Conservation (phyloP, 1,140 invertebrate genomes). For the Drosophila sulfurigaster region DNA sequence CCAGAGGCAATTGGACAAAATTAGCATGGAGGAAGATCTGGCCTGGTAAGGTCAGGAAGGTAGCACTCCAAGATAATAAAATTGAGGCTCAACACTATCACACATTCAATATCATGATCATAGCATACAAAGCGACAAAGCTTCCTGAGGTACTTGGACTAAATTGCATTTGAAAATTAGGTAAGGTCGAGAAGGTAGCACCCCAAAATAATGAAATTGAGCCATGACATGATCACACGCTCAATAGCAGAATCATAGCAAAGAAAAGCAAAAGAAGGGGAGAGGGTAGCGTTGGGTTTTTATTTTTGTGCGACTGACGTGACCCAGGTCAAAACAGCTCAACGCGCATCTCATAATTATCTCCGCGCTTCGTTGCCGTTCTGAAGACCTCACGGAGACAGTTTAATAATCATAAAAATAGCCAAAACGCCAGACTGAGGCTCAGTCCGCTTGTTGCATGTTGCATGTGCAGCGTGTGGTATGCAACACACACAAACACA, state of each 20-base stretch:
- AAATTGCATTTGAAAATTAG: constrained; percentile 65
- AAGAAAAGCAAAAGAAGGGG: not conserved
- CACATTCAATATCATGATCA: no score
- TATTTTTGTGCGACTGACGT: constrained; percentile 22
- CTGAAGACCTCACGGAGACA: constrained; percentile 78
- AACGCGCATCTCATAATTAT: constrained; percentile 84
- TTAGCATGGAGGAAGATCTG: not conserved
- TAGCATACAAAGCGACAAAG: not conserved
- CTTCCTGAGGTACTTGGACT: constrained; percentile 54
- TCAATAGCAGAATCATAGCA: no score
- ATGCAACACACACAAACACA: constrained; percentile 35
- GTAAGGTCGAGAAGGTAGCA: not conserved
- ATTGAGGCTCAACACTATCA: no score
- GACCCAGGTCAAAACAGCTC: constrained; percentile 61
- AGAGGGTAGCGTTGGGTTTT: no score
- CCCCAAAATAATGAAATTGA: no score
- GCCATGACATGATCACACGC: no score
- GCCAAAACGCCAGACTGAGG: constrained; percentile 10
- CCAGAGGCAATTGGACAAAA: constrained; percentile 70
- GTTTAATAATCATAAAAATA: constrained; percentile 79
- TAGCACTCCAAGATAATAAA: no score
- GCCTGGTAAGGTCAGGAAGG: not conserved
- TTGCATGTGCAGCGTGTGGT: constrained; percentile 35
- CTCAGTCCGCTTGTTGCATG: not conserved
- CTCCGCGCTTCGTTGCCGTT: constrained; percentile 77